These are phyloP conservation scores for Marisa cornuarietis DNA, from an alignment of 1,140 invertebrate species.

Conservation along the genomic window DNA sequence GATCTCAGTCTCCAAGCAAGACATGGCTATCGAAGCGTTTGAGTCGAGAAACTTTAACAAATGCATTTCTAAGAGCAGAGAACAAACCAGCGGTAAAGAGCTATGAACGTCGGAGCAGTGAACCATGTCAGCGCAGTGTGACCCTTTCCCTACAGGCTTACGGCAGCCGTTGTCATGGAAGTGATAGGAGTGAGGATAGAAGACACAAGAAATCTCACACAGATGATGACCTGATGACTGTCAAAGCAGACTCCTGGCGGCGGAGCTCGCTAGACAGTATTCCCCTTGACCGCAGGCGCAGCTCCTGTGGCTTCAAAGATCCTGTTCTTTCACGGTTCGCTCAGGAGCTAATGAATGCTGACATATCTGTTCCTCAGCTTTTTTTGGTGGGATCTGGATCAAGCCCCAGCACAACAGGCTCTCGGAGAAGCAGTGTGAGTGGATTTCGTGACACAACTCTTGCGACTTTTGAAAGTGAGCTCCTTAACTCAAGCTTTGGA, in stretches of 20 bases:
- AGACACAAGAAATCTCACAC: constrained; percentile 32
- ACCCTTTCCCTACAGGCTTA: constrained; percentile 42
- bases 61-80: constrained; percentile 35
- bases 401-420: constrained; percentile 33
- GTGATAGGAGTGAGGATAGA: constrained; percentile 13
- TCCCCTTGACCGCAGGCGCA: constrained; percentile 24
- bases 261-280: constrained; percentile 33
- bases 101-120: constrained; percentile 49
- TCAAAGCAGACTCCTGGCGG: constrained; percentile 20
- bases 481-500: constrained; percentile 38
- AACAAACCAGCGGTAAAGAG: constrained; percentile 33
- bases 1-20: constrained; percentile 20
- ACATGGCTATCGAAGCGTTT: constrained; percentile 26
- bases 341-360: constrained; percentile 52
- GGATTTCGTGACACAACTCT: constrained; percentile 45
- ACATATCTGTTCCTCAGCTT: constrained; percentile 46
- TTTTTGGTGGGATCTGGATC: constrained; percentile 37
- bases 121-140: constrained; percentile 44
- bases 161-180: constrained; percentile 10
- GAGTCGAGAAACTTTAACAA: constrained; percentile 31
- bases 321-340: constrained; percentile 53
- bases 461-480: constrained; percentile 51
- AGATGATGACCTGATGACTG: constrained; percentile 40
- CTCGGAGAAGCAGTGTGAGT: constrained; percentile 47
- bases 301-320: constrained; percentile 48